Evolutionary conservation across 2,888 invertebrate species (phyloP), one percentile per base, ranked within the genome.

Genomic region (Notodonta dromedarius): DNA sequence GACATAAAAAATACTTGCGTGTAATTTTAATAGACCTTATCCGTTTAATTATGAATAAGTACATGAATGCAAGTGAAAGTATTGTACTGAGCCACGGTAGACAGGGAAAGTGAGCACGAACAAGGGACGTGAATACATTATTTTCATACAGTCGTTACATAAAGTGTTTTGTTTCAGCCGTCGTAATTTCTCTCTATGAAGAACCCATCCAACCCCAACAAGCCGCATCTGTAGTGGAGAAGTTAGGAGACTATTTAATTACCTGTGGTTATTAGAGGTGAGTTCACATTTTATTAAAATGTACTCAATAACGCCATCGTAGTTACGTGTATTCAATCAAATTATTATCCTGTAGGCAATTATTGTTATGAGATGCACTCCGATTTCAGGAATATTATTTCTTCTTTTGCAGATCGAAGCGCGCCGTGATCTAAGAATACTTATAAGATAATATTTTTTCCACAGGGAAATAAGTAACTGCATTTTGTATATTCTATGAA

Each of bases 191-290:
- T 94, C 96, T 98, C 91, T 98, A 98, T 91, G 97, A 98, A 96
- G 98, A 98, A 95, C 98, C 98, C 90, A 98, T 98, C 94, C 98
- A 98, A 95, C 98, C 98, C 94, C 98, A 98, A 94, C 98, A 98
- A 95, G 98, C 98, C 89, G 98, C 98, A 94, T 98, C 98, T 83
- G 97, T 98, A 94, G 98, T 98, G 94, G 98, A 98, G 96, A 98
- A 98, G 96, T 96, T 98, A 96, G 98, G 98, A 95, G 98, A 98
- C 94, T 98, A 98, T 96, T 97, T 98, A 96, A 96, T 98, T 95
- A 96, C 96, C 95, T 98, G 98, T 96, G 98, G 98, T 96, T 98
- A 97, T 96, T 98, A 98, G 96, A 96, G 95, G 95, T 95, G 84
- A 87, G 90, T 78, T 67, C 57, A 48, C 46, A 46, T n/a, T 1